Evolutionary conservation across 2,797 vertebrate species (phyloP).

Genomic region (Gallirallus australis): DNA sequence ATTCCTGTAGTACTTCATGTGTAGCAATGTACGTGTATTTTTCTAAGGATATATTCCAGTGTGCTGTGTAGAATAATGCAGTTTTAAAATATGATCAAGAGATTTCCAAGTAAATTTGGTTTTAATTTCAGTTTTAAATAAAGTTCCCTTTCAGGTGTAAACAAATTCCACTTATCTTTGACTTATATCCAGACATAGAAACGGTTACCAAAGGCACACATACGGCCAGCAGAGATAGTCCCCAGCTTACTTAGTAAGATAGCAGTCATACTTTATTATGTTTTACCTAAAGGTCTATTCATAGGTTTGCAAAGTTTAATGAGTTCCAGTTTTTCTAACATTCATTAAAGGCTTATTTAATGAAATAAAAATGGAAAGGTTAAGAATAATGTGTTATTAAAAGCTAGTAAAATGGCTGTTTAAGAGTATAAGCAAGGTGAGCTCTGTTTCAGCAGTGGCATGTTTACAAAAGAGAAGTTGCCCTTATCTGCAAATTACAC

Average conservation of each 20-base stretch:
- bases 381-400: not conserved
- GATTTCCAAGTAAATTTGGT: not conserved
- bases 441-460: not conserved
- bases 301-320: not conserved
- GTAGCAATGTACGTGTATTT: not conserved
- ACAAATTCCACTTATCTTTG: not conserved
- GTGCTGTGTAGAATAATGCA: not conserved
- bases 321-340: not conserved
- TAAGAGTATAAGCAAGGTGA: not conserved
- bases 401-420: not conserved
- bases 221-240: accelerated
- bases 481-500: not conserved
- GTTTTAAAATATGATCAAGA: not conserved
- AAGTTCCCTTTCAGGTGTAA: not conserved
- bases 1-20: not conserved
- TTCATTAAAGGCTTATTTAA: not conserved
- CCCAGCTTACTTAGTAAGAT: not conserved
- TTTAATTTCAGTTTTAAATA: not conserved
- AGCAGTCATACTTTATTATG: not conserved
- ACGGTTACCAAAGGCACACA: not conserved
- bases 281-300: not conserved
- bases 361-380: not conserved
- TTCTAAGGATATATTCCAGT: not conserved
- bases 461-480: not conserved
- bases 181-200: not conserved